Evolutionary conservation across 2,113 vertebrate genomes (phyloP).

Genomic region (Coptodon bakossiorum): DNA sequence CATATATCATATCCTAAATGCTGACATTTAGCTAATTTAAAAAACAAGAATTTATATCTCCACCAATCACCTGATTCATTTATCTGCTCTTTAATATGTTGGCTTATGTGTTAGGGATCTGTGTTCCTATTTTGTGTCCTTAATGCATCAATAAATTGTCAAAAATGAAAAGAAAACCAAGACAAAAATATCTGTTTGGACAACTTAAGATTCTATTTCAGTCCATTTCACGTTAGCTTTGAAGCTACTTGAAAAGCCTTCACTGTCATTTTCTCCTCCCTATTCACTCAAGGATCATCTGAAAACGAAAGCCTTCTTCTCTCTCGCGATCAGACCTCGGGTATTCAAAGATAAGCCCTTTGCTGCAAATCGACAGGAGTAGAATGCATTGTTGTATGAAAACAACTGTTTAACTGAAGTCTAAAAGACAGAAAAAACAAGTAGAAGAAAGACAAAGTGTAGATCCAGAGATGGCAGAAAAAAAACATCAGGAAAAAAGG

Average conservation of each 20-base stretch:
- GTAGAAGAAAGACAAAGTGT: not conserved
- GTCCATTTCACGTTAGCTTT: conserved; percentile 29
- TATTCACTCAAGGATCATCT: not conserved
- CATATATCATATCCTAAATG: not conserved
- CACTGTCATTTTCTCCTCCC: conserved; percentile 1
- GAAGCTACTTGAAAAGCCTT: conserved; percentile 27
- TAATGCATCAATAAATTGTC: conserved; percentile 45
- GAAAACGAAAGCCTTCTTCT: not conserved
- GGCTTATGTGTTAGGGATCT: not conserved
- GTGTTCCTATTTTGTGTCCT: conserved; percentile 16
- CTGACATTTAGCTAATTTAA: not conserved
- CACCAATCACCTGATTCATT: not conserved
- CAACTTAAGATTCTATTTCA: conserved; percentile 41
- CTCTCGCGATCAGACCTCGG: not conserved
- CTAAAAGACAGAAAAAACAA: not conserved
- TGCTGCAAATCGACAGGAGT: not conserved
- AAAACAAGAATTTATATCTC: not conserved
- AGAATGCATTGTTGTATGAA: not conserved
- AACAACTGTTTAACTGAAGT: not conserved
- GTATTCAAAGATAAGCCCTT: not conserved
- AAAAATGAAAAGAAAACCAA: conserved; percentile 15
- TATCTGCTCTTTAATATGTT: not conserved
- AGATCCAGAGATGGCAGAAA: not conserved
- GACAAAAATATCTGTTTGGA: conserved; percentile 49
- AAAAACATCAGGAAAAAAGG: not conserved